phyloP scores from a whole-genome alignment of 2,888 invertebrate genomes.

The Folsomia manolachei region DNA sequence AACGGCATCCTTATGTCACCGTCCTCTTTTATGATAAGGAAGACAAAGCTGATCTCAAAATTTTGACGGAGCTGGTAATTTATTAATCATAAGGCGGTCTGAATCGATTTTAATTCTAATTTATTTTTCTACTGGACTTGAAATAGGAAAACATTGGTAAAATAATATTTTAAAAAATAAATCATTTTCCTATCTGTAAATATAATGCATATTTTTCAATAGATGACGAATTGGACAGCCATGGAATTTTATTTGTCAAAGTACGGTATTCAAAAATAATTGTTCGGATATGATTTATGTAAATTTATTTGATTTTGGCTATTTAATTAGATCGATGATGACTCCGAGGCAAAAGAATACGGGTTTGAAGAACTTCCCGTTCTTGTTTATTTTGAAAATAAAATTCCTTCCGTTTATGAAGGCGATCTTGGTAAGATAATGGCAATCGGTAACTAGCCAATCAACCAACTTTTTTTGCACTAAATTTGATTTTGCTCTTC shows the following conservation, averaged over 20 bases:
- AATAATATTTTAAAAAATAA: too few relatives aligned
- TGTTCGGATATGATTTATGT: too few relatives aligned
- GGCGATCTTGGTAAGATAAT: slow-evolving; percentile 23
- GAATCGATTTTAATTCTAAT: too few relatives aligned
- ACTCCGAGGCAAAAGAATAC: slow-evolving; percentile 83
- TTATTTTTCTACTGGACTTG: too few relatives aligned
- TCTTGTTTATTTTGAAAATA: slow-evolving; percentile 61
- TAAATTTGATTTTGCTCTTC: slow-evolving; percentile 65
- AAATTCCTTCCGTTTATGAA: slow-evolving; percentile 50
- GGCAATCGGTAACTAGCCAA: not conserved
- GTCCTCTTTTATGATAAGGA: slow-evolving; percentile 89
- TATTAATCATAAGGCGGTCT: too few relatives aligned
- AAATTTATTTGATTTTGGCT: too few relatives aligned
- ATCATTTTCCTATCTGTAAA: too few relatives aligned
- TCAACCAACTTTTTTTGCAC: not conserved
- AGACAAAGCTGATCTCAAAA: slow-evolving; percentile 82
- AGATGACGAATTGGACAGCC: slow-evolving; percentile 91
- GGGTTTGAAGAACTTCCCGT: slow-evolving; percentile 64
- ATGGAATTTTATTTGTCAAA: slow-evolving; percentile 88
- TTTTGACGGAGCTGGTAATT: slow-evolving; percentile 55
- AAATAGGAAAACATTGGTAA: too few relatives aligned
- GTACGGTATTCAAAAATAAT: too few relatives aligned
- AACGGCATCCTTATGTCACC: slow-evolving; percentile 82
- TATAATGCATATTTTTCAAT: too few relatives aligned
- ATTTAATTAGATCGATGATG: slow-evolving; percentile 83